A percentile compares a stretch with the other conserved stretches of the same genome.
These are phyloP conservation scores for Sesia apiformis DNA, from an alignment of 2,888 invertebrate genomes.

Conservation along the genomic window DNA sequence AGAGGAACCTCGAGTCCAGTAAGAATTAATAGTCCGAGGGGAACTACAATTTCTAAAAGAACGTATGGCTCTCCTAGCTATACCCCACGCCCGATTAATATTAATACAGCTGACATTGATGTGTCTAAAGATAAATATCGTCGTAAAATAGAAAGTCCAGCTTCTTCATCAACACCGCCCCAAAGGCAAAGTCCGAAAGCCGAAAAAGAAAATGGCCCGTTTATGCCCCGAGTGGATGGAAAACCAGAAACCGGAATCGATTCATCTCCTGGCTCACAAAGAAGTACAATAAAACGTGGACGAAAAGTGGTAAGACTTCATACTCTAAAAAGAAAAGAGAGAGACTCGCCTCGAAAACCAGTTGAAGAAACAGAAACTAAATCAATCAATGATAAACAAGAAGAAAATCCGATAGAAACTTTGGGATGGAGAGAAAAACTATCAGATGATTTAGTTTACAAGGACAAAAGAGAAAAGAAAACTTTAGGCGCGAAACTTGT, in stretches of 20 bases:
- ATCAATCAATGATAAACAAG: slow-evolving; percentile 5
- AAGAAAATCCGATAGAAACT: slow-evolving; percentile 11
- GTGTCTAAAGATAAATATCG: slow-evolving; percentile 81
- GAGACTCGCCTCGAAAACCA: slow-evolving; percentile 60
- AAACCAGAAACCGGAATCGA: slow-evolving; percentile 59
- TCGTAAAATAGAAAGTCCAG: slow-evolving; percentile 27
- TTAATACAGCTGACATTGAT: slow-evolving; percentile 90
- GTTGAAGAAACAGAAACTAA: slow-evolving; percentile 15
- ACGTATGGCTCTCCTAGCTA: slow-evolving; percentile 50
- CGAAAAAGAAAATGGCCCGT: slow-evolving; percentile 49
- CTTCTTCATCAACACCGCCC: slow-evolving; percentile 16
- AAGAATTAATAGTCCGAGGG: slow-evolving; percentile 57
- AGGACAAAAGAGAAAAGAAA: slow-evolving; percentile 75
- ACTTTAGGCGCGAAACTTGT: slow-evolving; percentile 82
- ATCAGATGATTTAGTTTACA: slow-evolving; percentile 70
- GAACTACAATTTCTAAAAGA: slow-evolving; percentile 68
- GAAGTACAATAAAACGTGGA: slow-evolving; percentile 80
- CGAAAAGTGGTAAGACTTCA: slow-evolving; percentile 83
- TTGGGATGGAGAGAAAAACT: slow-evolving; percentile 77
- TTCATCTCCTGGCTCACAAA: slow-evolving; percentile 48
- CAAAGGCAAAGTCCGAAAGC: slow-evolving; percentile 27
- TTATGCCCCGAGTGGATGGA: slow-evolving; percentile 61
- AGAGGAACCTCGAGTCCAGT: slow-evolving; percentile 46
- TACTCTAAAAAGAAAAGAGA: slow-evolving; percentile 73
- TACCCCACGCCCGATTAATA: slow-evolving; percentile 79